Conservation (phyloP, 2,888 invertebrate genomes). For the Mythimna pallens region DNA sequence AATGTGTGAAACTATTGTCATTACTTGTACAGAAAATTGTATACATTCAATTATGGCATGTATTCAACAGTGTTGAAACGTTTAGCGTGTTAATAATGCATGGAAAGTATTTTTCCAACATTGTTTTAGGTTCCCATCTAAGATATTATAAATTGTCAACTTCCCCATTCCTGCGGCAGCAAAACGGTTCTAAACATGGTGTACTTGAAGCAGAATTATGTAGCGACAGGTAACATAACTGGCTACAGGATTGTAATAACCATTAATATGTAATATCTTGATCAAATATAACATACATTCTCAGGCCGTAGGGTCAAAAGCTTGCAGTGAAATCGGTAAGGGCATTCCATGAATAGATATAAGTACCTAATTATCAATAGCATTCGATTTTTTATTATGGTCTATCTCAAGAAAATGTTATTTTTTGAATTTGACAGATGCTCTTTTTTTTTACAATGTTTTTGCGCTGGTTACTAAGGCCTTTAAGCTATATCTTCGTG, state of each 20-base stretch:
- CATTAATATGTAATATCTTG: slow-evolving; percentile 63
- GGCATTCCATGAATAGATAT: slow-evolving; percentile 17
- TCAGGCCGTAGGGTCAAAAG: slow-evolving; percentile 48
- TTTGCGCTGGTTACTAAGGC: too few relatives aligned
- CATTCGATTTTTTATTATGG: slow-evolving; percentile 30
- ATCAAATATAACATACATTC: slow-evolving; percentile 62
- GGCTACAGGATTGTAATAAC: slow-evolving; percentile 63
- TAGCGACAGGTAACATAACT: slow-evolving; percentile 60
- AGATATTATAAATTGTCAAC: slow-evolving; percentile 57
- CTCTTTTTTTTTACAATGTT: too few relatives aligned
- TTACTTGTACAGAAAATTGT: slow-evolving; percentile 4
- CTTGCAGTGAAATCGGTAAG: slow-evolving; percentile 25
- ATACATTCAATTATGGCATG: neutral
- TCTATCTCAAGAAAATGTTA: neutral
- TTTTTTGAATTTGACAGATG: slow-evolving; percentile 9
- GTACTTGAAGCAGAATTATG: slow-evolving; percentile 61
- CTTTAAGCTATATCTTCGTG: too few relatives aligned
- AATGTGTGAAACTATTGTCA: slow-evolving; percentile 6
- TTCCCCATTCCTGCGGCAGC: slow-evolving; percentile 60
- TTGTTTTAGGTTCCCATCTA: slow-evolving; percentile 35
- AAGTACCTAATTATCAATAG: neutral
- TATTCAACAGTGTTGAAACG: neutral
- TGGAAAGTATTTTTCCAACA: slow-evolving; percentile 16
- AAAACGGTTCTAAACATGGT: slow-evolving; percentile 61
- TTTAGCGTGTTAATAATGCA: neutral